A percentile compares a stretch with the other conserved stretches of the same genome.
Evolutionary conservation across 2,888 invertebrate species (phyloP).

Genomic region (Drepana falcataria): DNA sequence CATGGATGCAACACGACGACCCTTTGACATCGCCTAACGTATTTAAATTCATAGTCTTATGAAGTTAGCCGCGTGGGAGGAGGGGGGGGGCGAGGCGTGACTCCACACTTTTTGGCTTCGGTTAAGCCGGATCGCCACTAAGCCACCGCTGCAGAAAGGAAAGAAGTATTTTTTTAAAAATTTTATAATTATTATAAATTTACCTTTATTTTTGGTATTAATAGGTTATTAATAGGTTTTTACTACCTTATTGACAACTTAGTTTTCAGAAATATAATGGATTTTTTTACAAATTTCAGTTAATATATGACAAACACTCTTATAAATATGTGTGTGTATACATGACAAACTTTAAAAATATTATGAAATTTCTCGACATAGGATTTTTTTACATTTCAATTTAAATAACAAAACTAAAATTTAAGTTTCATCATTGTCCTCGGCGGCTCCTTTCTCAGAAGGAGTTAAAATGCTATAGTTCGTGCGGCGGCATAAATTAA

Average conservation of each 20-base stretch:
- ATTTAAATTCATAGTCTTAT: constrained; percentile 79
- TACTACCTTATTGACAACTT: too few species aligned
- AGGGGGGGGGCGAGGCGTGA: constrained; percentile 55
- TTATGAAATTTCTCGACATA: too few species aligned
- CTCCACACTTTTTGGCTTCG: constrained; percentile 78
- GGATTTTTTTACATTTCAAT: too few species aligned
- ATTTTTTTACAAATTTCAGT: too few species aligned
- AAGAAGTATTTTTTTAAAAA: constrained; percentile 20
- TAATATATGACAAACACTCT: too few species aligned
- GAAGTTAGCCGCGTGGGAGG: constrained; percentile 60
- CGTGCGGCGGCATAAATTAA: constrained; percentile 76
- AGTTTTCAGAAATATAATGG: too few species aligned
- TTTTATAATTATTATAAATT: background rate
- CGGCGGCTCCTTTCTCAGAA: constrained; percentile 46
- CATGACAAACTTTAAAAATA: too few species aligned
- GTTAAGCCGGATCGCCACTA: constrained; percentile 73
- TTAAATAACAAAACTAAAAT: constrained; percentile 9
- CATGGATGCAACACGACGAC: constrained; percentile 57
- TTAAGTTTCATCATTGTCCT: constrained; percentile 27
- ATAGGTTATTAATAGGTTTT: background rate
- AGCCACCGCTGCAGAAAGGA: constrained; percentile 16
- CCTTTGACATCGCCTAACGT: constrained; percentile 77
- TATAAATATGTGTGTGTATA: too few species aligned
- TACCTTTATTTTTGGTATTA: background rate
- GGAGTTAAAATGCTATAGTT: constrained; percentile 78